phyloP scores from a whole-genome alignment of 2,113 vertebrate genomes.

The Aptenodytes forsteri region DNA sequence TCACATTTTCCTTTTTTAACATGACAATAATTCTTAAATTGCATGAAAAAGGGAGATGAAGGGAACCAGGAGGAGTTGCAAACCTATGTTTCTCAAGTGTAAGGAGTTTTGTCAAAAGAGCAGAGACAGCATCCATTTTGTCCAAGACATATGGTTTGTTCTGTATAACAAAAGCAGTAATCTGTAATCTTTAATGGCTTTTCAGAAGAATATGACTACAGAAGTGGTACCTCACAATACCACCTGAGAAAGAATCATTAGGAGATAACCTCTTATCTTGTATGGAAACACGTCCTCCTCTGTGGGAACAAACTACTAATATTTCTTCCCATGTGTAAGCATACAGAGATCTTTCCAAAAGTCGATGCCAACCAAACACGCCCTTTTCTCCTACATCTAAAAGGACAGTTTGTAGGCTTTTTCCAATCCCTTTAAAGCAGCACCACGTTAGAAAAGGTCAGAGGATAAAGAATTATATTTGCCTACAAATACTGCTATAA shows the following conservation, averaged over 20 bases:
- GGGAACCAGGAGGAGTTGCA: background rate
- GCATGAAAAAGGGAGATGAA: background rate
- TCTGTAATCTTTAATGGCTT: background rate
- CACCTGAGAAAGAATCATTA: background rate
- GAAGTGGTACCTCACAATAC: background rate
- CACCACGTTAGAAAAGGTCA: background rate
- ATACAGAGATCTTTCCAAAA: background rate
- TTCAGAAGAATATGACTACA: background rate
- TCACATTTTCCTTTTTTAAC: background rate
- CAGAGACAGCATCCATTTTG: background rate
- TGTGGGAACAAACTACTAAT: background rate
- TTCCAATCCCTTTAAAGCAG: background rate
- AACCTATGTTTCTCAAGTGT: background rate
- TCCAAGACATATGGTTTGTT: background rate
- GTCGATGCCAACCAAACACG: background rate
- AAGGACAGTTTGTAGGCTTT: background rate
- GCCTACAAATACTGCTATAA: background rate
- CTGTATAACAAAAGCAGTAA: background rate
- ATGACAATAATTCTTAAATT: background rate
- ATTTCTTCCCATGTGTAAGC: background rate
- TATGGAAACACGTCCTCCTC: background rate
- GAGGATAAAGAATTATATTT: background rate
- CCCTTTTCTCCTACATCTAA: background rate
- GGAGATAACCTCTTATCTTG: background rate
- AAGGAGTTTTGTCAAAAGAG: background rate